These are phyloP conservation scores for Caerostris extrusa DNA, from an alignment of 1,140 invertebrate genomes.

Conservation along the genomic window DNA sequence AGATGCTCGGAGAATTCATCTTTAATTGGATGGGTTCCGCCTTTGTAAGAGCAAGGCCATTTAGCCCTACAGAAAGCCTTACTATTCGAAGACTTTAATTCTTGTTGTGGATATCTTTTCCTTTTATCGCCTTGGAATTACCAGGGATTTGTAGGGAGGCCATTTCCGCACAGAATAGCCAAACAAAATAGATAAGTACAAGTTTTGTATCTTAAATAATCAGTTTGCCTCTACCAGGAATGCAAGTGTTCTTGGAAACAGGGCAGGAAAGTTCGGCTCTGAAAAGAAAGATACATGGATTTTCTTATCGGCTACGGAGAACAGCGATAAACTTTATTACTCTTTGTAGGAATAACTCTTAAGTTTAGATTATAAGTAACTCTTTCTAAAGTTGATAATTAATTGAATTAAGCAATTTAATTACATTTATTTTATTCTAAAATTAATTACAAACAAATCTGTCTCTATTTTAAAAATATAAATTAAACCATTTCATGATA, in stretches of 20 bases:
- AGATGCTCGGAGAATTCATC: neutral
- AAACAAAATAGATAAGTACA: conserved; percentile 22
- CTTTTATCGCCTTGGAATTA: conserved; percentile 27
- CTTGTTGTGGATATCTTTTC: conserved; percentile 42
- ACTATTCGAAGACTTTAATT: conserved; percentile 15
- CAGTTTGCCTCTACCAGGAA: neutral
- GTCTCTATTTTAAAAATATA: too few relatives aligned
- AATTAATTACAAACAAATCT: too few relatives aligned
- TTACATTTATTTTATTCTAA: too few relatives aligned
- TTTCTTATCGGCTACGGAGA: too few relatives aligned
- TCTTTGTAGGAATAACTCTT: too few relatives aligned
- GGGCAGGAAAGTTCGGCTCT: neutral
- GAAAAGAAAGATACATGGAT: too few relatives aligned
- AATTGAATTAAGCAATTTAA: too few relatives aligned
- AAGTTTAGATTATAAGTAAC: neutral
- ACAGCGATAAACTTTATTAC: too few relatives aligned
- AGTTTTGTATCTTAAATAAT: conserved; percentile 39
- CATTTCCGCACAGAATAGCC: neutral
- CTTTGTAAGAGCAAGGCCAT: neutral
- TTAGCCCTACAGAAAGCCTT: neutral
- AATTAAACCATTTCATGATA: too few relatives aligned
- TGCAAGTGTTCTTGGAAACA: too few relatives aligned
- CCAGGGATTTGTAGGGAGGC: conserved; percentile 23
- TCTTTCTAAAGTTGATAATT: too few relatives aligned
- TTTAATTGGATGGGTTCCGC: conserved; percentile 1